A percentile compares a stretch with the other conserved stretches of the same genome.
Conservation (phyloP, 1,140 invertebrate genomes). For the Zaprionus inermis region DNA sequence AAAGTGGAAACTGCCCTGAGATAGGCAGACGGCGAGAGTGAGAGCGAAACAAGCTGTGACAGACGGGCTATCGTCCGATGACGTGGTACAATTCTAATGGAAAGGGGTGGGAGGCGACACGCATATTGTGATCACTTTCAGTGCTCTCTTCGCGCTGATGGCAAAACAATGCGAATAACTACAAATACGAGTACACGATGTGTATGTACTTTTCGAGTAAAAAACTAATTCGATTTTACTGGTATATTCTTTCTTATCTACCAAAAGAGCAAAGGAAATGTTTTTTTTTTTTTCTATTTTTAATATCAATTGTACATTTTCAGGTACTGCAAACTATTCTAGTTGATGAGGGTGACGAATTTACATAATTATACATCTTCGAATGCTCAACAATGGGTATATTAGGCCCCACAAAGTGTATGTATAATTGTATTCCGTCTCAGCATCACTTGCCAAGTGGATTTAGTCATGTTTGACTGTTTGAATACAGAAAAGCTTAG, state of each 20-base stretch:
- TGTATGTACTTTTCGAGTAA: neutral
- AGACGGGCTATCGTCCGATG: too few relatives aligned
- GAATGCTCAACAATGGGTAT: too few relatives aligned
- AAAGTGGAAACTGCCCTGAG: neutral
- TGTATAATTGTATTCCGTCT: too few relatives aligned
- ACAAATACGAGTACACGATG: slow-evolving; percentile 5
- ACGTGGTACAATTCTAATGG: slow-evolving; percentile 20
- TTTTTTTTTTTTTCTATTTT: neutral
- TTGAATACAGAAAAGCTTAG: too few relatives aligned
- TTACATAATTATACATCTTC: neutral
- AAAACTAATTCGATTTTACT: neutral
- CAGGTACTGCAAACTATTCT: neutral
- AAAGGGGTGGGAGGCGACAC: neutral
- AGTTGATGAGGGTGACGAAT: neutral
- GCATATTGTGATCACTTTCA: slow-evolving; percentile 33
- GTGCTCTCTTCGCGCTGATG: neutral
- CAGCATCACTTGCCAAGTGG: too few relatives aligned
- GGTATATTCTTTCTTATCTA: neutral
- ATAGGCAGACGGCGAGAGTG: slow-evolving; percentile 1
- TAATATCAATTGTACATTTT: neutral
- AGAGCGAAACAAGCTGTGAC: slow-evolving; percentile 22
- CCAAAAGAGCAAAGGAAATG: neutral
- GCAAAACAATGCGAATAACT: slow-evolving; percentile 9
- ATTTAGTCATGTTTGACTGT: too few relatives aligned
- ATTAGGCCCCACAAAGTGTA: too few relatives aligned